Conservation (phyloP, 1,140 invertebrate genomes). For the Zaprionus taronus region DNA sequence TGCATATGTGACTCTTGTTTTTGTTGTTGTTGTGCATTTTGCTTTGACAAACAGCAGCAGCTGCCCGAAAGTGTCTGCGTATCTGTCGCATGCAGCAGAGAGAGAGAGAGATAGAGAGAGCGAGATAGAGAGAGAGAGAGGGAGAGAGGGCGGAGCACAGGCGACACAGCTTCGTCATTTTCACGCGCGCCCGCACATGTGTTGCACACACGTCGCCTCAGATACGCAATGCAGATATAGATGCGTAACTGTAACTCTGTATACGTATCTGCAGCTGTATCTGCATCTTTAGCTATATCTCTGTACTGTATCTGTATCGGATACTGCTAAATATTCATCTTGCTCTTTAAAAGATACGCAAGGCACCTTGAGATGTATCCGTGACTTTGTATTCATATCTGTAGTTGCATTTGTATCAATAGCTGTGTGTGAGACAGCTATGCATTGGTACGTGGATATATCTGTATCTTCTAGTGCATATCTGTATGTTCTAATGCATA, state of each 20-base stretch:
- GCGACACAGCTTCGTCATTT: slow-evolving; percentile 28
- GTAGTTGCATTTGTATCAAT: too few species aligned
- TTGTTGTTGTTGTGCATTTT: background rate
- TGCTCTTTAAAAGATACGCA: too few species aligned
- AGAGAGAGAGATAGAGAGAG: too few species aligned
- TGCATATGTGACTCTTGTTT: background rate
- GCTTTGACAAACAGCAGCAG: slow-evolving; percentile 37
- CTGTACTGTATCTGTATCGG: too few species aligned
- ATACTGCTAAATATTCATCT: too few species aligned
- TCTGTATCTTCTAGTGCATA: too few species aligned
- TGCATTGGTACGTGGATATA: too few species aligned
- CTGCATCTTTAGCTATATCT: background rate
- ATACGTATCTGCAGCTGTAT: background rate
- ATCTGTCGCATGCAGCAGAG: slow-evolving; percentile 26
- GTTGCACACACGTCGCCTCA: slow-evolving; percentile 27
- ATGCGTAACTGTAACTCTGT: background rate
- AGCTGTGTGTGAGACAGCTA: too few species aligned
- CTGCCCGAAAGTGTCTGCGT: slow-evolving; percentile 16
- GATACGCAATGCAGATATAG: slow-evolving; percentile 6
- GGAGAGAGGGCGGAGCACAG: background rate
- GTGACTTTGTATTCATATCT: too few species aligned
- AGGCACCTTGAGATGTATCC: too few species aligned
- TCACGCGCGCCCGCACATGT: slow-evolving; percentile 42
- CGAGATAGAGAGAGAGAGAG: too few species aligned
- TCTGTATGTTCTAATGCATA: too few species aligned